Base-by-base conservation (phyloP, 2,113 vertebrate genomes). In the Nestor notabilis region DNA sequence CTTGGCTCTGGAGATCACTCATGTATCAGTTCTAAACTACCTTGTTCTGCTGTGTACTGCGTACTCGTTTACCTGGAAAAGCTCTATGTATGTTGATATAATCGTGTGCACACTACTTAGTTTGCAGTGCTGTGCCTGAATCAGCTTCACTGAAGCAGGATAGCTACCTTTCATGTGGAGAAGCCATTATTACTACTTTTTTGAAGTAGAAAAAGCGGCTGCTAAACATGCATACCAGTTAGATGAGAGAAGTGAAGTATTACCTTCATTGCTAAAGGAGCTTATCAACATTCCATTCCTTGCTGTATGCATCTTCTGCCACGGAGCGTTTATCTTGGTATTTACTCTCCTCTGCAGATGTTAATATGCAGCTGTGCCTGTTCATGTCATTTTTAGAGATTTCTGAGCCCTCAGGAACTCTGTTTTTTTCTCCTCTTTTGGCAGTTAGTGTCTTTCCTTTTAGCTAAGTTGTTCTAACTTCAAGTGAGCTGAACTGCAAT, bases 211-310 rank as follows among this genome's bases (percentile, higher is more conserved):
- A 80, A 65, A 84, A 93, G 43, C 0, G 0, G 44, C 58, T 93
- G 41, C 52, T 92, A 92, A 87, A 56, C 74, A 56, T 31, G 49
- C 53, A 76, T 33, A 83, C 17, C 65, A 74, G 60, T 68, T 47
- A 78, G 53, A 85, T 56, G 71, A 77, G 63, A 88, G 52, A 94
- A 94, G 41, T 77, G 61, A 83, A 88, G 60, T 64, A 75, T 66
- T 77, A 69, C 39, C 29, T 77, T 92, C 55, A 56, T 25, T 77
- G 37, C 71, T 90, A 82, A 92, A 75, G 60, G 77, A 92, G 47
- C 52, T 92, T 90, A 90, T 79, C 75, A 83, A 64, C 47, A 68
- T 80, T 78, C 60, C 74, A 25, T 49, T 50, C 61, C 44, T 83
- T 87, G 66, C 50, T 68, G 61, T 39, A 53, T 69, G 31, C 11